phyloP scores from a whole-genome alignment of 1,140 invertebrate species.

The Drosophila sproati region DNA sequence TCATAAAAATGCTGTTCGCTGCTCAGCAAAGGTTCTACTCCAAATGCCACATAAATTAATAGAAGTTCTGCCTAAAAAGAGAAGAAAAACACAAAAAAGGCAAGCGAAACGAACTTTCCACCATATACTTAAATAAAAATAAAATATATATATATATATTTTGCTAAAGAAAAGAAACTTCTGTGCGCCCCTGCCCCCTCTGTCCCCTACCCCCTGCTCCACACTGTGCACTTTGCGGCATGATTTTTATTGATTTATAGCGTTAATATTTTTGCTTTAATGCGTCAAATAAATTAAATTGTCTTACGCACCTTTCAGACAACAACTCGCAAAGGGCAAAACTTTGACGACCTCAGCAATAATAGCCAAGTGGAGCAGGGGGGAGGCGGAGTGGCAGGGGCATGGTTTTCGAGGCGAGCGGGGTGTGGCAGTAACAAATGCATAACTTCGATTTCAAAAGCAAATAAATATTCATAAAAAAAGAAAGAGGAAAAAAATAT shows the following conservation, averaged over 20 bases:
- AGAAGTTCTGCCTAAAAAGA: conserved; percentile 45
- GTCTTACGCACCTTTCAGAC: conserved; percentile 77
- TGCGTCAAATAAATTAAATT: conserved; percentile 83
- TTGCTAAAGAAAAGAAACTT: conserved; percentile 38
- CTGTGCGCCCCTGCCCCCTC: background rate
- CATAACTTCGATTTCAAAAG: conserved; percentile 81
- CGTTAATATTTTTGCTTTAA: conserved; percentile 82
- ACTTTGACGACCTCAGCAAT: conserved; percentile 56
- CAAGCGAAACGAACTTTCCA: conserved; percentile 21
- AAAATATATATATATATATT: conserved; percentile 32
- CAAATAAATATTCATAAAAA: conserved; percentile 81
- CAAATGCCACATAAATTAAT: conserved; percentile 74
- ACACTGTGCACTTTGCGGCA: conserved; percentile 28
- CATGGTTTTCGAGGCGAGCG: background rate
- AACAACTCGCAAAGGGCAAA: conserved; percentile 52
- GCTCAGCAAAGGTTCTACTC: conserved; percentile 30
- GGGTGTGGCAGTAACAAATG: conserved; percentile 57
- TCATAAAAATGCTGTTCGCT: conserved; percentile 65
- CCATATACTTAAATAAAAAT: conserved; percentile 57
- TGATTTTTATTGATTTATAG: conserved; percentile 77
- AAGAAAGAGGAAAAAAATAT: conserved; percentile 63
- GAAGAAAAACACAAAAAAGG: background rate
- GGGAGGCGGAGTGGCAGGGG: background rate
- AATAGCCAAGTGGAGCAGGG: conserved; percentile 1
- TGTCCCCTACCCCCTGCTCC: background rate